phyloP scores from a whole-genome alignment of 2,888 invertebrate species.

The Caenorhabditis afra region DNA sequence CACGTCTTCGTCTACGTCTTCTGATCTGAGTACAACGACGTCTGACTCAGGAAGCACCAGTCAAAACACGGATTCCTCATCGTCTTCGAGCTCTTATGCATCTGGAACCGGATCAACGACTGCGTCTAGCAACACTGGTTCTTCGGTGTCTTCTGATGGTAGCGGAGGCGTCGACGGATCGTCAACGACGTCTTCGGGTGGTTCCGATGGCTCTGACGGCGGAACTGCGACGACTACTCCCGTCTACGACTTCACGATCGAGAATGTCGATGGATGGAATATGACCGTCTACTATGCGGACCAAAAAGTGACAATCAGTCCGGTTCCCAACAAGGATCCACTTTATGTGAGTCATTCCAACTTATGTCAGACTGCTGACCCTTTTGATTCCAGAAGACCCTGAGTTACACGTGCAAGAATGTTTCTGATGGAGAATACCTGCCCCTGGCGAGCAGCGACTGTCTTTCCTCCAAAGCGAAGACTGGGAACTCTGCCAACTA shows the following conservation, averaged over 20 bases:
- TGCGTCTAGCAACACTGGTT: too few relatives aligned
- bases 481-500: neutral
- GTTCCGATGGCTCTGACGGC: neutral
- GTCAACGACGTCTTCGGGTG: neutral
- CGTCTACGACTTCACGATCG: constrained; percentile 34
- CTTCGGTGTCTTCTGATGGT: too few relatives aligned
- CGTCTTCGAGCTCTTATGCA: constrained; percentile 7
- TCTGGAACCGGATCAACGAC: neutral
- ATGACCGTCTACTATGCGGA: constrained; percentile 24
- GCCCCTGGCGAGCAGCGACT: constrained; percentile 5
- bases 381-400: constrained; percentile 28
- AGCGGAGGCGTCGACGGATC: too few relatives aligned
- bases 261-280: constrained; percentile 22
- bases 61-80: too few relatives aligned
- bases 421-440: constrained; percentile 21
- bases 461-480: constrained; percentile 9
- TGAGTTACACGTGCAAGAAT: constrained; percentile 33
- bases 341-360: neutral
- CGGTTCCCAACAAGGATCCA: constrained; percentile 37
- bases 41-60: too few relatives aligned
- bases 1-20: neutral
- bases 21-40: neutral
- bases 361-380: neutral
- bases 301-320: constrained; percentile 16
- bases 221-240: neutral